A percentile compares a stretch with the other conserved stretches of the same genome.
Conservation (phyloP, 35 echinoderm and acorn worm genomes). For the Apostichopus californicus region DNA sequence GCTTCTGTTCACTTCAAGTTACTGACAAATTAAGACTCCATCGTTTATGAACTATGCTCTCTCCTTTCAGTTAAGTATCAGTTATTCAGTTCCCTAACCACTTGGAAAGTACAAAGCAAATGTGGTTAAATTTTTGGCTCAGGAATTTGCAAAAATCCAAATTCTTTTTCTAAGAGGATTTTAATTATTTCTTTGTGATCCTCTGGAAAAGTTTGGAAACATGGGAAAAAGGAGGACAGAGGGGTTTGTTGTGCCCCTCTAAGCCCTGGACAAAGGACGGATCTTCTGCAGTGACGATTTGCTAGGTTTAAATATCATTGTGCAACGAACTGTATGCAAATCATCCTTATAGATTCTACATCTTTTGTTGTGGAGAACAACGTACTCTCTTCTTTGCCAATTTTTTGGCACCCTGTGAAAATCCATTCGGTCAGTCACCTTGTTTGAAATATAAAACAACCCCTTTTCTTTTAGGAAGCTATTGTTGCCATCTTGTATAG, state of each 20-base stretch:
- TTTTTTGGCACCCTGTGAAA: neutral
- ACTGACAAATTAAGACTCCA: no score
- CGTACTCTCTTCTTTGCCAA: neutral
- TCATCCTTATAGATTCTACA: neutral
- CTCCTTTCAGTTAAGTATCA: no score
- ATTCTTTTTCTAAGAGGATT: constrained; percentile 4
- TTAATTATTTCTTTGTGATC: constrained; percentile 39
- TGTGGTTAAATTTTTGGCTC: neutral
- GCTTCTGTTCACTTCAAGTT: no score
- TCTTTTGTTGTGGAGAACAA: neutral
- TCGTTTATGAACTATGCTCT: no score
- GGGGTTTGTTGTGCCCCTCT: neutral
- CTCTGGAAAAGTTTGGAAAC: constrained; percentile 26
- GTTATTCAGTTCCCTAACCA: no score
- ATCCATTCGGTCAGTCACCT: constrained; percentile 34
- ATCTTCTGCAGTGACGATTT: neutral
- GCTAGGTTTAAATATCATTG: neutral
- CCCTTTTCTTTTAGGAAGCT: no score
- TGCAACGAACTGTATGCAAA: constrained; percentile 1
- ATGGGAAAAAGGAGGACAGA: constrained; percentile 1
- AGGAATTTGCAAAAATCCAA: neutral
- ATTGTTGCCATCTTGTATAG: neutral
- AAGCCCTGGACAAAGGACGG: neutral
- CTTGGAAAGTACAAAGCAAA: neutral
- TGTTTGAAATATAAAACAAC: neutral